phyloP scores from a whole-genome alignment of 2,797 vertebrate genomes.

The Erethizon dorsatum region DNA sequence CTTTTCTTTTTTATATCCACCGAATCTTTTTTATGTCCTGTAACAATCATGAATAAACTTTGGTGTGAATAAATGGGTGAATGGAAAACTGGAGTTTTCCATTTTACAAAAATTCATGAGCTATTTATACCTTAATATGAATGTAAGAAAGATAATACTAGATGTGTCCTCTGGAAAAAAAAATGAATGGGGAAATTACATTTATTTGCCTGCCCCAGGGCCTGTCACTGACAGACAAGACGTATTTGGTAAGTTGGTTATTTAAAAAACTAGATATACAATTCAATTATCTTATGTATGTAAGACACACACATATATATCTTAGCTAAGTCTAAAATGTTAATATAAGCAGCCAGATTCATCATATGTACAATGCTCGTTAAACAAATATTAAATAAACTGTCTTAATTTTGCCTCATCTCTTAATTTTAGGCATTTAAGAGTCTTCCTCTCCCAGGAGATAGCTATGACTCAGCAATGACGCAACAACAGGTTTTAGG shows the following conservation, averaged over 20 bases:
- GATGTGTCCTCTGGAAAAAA: neutral
- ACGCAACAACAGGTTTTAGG: neutral
- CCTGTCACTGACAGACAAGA: neutral
- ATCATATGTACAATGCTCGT: neutral
- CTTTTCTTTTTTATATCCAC: neutral
- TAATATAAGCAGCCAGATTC: neutral
- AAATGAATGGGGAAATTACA: neutral
- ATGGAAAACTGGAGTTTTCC: neutral
- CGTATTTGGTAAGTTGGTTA: neutral
- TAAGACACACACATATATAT: neutral
- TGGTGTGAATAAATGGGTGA: neutral
- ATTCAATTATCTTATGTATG: neutral
- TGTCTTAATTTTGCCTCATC: neutral
- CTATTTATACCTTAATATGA: neutral
- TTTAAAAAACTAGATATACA: neutral
- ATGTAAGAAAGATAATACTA: neutral
- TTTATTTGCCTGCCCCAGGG: neutral
- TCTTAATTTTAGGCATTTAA: neutral
- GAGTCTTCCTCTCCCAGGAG: neutral
- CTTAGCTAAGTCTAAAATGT: neutral
- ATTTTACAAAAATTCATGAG: neutral
- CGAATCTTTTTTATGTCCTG: neutral
- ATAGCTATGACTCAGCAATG: neutral
- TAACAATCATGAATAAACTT: neutral
- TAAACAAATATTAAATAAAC: neutral